These are phyloP conservation scores for Stegodyphus mimosarum DNA, from an alignment of 1,140 invertebrate species.

Conservation along the genomic window DNA sequence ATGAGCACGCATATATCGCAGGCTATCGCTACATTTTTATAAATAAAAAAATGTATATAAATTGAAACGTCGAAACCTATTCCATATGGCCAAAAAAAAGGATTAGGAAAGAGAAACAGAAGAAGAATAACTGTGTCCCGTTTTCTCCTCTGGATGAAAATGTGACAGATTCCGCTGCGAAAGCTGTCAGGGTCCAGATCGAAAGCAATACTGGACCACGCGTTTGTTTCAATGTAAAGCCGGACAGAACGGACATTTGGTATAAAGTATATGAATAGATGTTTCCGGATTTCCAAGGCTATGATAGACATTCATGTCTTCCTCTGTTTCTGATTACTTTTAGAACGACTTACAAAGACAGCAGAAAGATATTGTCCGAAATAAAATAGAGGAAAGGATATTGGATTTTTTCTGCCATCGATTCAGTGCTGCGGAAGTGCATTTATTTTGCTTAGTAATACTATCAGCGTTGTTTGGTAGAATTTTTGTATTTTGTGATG, in stretches of 20 bases:
- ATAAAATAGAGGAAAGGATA: too few relatives aligned
- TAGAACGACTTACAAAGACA: neutral
- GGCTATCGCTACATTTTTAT: too few relatives aligned
- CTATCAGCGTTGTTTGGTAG: too few relatives aligned
- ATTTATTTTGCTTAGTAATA: too few relatives aligned
- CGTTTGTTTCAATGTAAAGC: conserved; percentile 47
- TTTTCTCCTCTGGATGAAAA: conserved; percentile 20
- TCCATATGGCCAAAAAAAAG: too few relatives aligned
- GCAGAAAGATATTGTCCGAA: too few relatives aligned
- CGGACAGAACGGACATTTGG: conserved; percentile 47
- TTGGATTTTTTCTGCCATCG: too few relatives aligned
- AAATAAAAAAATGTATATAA: too few relatives aligned
- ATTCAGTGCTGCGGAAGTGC: too few relatives aligned
- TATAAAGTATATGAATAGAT: conserved; percentile 57
- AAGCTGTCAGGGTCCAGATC: conserved; percentile 35
- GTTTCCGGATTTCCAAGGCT: conserved; percentile 27
- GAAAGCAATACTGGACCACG: conserved; percentile 21
- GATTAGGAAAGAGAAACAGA: neutral
- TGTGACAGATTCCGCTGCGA: conserved; percentile 39
- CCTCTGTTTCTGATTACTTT: conserved; percentile 20
- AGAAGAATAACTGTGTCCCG: neutral
- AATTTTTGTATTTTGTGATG: too few relatives aligned
- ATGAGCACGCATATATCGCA: too few relatives aligned
- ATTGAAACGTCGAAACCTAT: too few relatives aligned
- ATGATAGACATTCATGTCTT: conserved; percentile 49